Evolutionary conservation across 2,888 invertebrate species (phyloP).

Genomic region (Horisme vitalbata): DNA sequence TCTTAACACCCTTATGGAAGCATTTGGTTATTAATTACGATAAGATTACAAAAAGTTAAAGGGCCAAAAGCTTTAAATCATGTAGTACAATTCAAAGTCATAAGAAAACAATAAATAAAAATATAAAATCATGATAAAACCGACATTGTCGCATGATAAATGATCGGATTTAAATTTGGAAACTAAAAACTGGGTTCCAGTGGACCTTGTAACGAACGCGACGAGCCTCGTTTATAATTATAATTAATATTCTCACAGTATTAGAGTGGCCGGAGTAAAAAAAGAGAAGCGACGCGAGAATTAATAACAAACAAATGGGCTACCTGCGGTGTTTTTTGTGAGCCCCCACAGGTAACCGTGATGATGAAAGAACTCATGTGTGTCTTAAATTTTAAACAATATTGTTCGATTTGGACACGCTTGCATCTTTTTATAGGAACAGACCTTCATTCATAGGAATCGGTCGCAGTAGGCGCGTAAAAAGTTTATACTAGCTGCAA

Average conservation of each 20-base stretch:
- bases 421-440: conserved; percentile 71
- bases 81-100: conserved; percentile 36
- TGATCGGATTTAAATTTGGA: conserved; percentile 78
- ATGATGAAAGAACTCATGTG: conserved; percentile 77
- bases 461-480: conserved; percentile 52
- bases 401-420: conserved; percentile 76
- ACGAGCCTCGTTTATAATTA: conserved; percentile 80
- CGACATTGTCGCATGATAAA: conserved; percentile 81
- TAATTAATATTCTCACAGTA: conserved; percentile 83
- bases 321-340: conserved; percentile 82
- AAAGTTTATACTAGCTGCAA: conserved; percentile 43
- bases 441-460: conserved; percentile 70
- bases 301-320: conserved; percentile 84
- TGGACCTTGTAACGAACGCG: conserved; percentile 71
- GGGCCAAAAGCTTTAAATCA: conserved; percentile 43
- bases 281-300: conserved; percentile 79
- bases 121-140: conserved; percentile 68
- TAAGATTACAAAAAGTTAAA: conserved; percentile 21
- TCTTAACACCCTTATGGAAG: conserved; percentile 10
- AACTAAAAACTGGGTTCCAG: conserved; percentile 67
- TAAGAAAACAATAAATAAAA: conserved; percentile 43
- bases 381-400: conserved; percentile 78
- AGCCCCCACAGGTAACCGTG: conserved; percentile 74
- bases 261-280: conserved; percentile 77
- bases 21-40: conserved; percentile 19